Base-by-base conservation (phyloP, 2,888 invertebrate genomes). In the Eurytoma californica region DNA sequence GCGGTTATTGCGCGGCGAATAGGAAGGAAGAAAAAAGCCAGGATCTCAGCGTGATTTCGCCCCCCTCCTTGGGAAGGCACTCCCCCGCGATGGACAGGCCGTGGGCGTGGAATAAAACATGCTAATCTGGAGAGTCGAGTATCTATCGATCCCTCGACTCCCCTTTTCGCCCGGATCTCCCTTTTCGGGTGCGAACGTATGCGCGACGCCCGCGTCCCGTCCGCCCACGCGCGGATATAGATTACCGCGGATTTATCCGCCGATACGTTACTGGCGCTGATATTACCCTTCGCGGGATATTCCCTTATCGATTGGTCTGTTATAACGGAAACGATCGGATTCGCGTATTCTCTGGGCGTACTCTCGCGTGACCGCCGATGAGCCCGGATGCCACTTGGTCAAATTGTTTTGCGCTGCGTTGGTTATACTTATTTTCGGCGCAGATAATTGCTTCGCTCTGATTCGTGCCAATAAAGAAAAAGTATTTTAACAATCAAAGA, bases 41-140 rank as follows among this genome's bases (percentile, higher is more conserved):
- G 57, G 57, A 73, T 4, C 49, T 66, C 58, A 28, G 66, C 66
- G 24, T 18, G 51, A 75, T 58, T 75, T 67, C 18, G 68, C 49
- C 51, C 12, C 30, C n/a, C 20, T 39, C 9, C 39, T 13, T 7
- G 39, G 24, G 28, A 47, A 65, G 66, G 55, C 39, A 4, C 5
- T n/a, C 7, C 5, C 60, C 7, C 16, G 20, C 55, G 14, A 4
- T 28, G 49, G 58, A 72, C 49, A 16, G 66, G 30, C 66, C 47
- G 66, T 68, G 58, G 70, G 58, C 24, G 60, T 39, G 24, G 58
- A 70, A 70, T 70, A 70, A 70, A 70, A 70, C 58, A 70, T 70
- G 60, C 47, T 70, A 70, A 70, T 70, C 70, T 70, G 20, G 70
- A 47, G 58, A 47, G 60, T 39, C 3, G 70, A n/a, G 60, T 70